phyloP scores from a whole-genome alignment of 1,140 invertebrate genomes.

The Hypsibius dujardini region DNA sequence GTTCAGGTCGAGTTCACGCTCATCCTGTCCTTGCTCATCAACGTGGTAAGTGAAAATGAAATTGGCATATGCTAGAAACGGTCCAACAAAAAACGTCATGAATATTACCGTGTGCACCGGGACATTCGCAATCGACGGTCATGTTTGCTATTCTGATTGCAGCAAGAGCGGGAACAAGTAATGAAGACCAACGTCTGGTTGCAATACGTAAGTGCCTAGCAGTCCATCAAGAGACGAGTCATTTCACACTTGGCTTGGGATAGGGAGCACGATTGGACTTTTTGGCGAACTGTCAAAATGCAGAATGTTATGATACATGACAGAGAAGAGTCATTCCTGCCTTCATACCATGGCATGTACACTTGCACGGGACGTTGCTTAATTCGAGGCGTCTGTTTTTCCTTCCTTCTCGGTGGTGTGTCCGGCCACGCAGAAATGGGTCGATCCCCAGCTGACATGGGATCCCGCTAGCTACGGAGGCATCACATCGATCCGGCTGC shows the following conservation, averaged over 20 bases:
- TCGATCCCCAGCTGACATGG: conserved; percentile 93
- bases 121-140: background rate
- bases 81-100: background rate
- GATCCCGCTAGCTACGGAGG: conserved; percentile 93
- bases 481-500: conserved; percentile 78
- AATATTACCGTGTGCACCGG: background rate
- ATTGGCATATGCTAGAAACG: too few relatives aligned
- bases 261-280: background rate
- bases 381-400: background rate
- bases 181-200: conserved; percentile 88
- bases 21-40: conserved; percentile 94
- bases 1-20: conserved; percentile 87
- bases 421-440: conserved; percentile 53
- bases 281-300: background rate
- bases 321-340: background rate
- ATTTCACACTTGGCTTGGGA: background rate
- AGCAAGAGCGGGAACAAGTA: conserved; percentile 92
- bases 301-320: background rate
- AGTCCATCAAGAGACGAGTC: background rate
- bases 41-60: conserved; percentile 57
- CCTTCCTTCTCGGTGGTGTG: background rate
- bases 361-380: background rate
- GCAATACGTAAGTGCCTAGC: conserved; percentile 57
- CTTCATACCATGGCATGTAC: too few relatives aligned
- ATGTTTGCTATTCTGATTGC: conserved; percentile 31